Conservation (phyloP, 2,888 invertebrate genomes). For the Lepidonotus clava region DNA sequence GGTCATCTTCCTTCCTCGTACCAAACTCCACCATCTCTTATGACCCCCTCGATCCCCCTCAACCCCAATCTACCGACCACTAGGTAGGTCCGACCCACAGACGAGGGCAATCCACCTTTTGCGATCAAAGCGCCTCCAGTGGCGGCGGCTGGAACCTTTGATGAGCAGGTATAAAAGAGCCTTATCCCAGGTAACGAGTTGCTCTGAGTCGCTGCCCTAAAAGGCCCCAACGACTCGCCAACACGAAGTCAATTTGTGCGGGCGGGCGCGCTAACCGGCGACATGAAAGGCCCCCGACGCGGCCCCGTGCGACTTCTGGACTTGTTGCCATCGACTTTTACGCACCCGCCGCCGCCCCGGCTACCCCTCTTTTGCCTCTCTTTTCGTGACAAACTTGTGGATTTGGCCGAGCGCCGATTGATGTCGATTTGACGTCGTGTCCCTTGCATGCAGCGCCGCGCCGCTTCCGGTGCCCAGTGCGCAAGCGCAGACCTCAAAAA, state of each 20-base stretch:
- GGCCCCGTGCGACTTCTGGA: neutral
- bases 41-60: too few species aligned
- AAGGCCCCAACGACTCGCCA: constrained; percentile 24
- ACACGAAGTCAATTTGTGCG: constrained; percentile 46
- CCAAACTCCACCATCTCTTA: too few species aligned
- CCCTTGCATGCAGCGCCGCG: neutral
- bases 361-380: neutral
- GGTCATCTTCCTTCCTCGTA: too few species aligned
- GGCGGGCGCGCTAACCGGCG: neutral
- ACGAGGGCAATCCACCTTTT: too few species aligned
- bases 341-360: neutral
- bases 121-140: too few species aligned
- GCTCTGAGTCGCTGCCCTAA: neutral
- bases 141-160: too few species aligned
- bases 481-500: constrained; percentile 28
- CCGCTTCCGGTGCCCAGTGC: constrained; percentile 34
- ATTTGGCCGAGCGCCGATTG: constrained; percentile 1
- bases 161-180: constrained; percentile 37
- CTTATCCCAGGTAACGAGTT: constrained; percentile 21
- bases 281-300: neutral
- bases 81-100: too few species aligned
- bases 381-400: neutral
- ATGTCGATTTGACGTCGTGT: constrained; percentile 44
- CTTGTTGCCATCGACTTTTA: constrained; percentile 43
- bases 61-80: too few species aligned